phyloP scores from a whole-genome alignment of 2,113 vertebrate genomes.

The Pseudorectes ferrugineus region DNA sequence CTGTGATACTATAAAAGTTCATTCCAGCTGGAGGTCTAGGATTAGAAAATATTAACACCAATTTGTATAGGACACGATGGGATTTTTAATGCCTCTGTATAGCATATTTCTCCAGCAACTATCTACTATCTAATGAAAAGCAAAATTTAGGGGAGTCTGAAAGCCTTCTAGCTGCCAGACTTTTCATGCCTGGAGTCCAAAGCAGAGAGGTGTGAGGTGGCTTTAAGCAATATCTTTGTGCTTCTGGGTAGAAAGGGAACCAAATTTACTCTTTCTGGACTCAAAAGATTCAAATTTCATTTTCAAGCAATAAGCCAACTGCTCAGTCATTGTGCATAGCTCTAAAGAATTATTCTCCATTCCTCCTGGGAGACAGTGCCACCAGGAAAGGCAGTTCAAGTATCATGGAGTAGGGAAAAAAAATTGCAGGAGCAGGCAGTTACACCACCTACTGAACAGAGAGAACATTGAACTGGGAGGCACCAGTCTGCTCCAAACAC shows the following conservation, averaged over 20 bases:
- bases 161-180: background rate
- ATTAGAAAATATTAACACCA: background rate
- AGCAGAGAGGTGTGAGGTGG: background rate
- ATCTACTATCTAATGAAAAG: background rate
- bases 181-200: background rate
- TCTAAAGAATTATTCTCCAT: background rate
- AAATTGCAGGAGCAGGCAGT: fast-evolving
- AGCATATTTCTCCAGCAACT: background rate
- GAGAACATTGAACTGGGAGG: background rate
- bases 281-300: background rate
- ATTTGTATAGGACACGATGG: background rate
- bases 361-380: background rate
- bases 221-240: background rate
- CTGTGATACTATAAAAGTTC: background rate
- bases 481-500: background rate
- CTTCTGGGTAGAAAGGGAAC: background rate
- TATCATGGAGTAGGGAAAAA: background rate
- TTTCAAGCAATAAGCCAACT: background rate
- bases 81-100: background rate
- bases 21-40: background rate
- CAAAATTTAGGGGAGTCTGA: background rate
- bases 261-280: background rate
- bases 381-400: background rate
- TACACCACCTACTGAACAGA: background rate
- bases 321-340: background rate